Conservation (phyloP, 2,797 vertebrate species). For the Erpetoichthys calabaricus region DNA sequence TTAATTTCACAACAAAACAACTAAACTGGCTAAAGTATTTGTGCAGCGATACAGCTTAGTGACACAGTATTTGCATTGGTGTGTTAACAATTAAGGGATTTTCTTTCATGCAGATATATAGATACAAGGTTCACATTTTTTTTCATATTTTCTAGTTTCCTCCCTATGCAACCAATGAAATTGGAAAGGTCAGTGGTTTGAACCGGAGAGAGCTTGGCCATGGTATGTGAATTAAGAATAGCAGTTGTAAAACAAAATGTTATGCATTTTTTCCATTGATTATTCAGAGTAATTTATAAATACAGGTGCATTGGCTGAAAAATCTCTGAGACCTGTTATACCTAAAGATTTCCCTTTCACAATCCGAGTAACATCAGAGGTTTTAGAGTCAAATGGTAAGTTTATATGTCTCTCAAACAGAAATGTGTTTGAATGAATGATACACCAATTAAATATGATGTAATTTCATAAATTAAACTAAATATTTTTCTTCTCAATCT, state of each 20-base stretch:
- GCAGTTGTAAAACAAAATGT: not conserved
- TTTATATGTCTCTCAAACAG: not conserved
- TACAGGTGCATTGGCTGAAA: constrained; percentile 85
- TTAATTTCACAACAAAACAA: too few species aligned
- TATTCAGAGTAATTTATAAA: constrained; percentile 12
- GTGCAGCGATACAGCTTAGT: too few species aligned
- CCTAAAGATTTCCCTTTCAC: constrained; percentile 94
- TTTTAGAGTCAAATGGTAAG: constrained; percentile 88
- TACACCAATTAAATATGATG: not conserved
- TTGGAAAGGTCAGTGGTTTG: constrained; percentile 67
- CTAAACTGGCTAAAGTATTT: too few species aligned
- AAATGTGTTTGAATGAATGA: not conserved
- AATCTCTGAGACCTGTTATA: constrained; percentile 75
- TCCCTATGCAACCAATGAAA: constrained; percentile 94
- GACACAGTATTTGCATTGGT: too few species aligned
- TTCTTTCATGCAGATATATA: not conserved
- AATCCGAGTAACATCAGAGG: constrained; percentile 87
- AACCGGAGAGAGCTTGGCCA: constrained; percentile 91
- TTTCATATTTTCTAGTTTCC: constrained; percentile 64
- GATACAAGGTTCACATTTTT: not conserved
- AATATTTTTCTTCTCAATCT: constrained; percentile 13
- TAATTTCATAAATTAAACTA: not conserved
- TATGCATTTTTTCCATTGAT: not conserved
- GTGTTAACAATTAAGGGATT: not conserved
- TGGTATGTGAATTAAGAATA: constrained; percentile 47